Base-by-base conservation (phyloP, 2,113 vertebrate species). In the Noturus placidus region DNA sequence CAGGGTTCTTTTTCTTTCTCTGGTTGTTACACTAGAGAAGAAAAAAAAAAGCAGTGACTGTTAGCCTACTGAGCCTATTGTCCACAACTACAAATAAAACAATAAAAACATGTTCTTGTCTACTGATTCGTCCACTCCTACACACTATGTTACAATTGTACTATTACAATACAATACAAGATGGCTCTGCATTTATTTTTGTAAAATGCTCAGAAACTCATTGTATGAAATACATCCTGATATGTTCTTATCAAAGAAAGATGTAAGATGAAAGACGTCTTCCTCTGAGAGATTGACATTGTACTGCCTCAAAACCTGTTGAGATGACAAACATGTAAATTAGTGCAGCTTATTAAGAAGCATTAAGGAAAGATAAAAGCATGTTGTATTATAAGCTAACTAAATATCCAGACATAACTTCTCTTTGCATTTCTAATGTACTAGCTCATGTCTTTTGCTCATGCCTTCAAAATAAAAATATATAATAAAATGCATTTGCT, bases 131-230 rank as follows among this genome's bases (percentile, higher is more conserved):
- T 77, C 50, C 50, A 56, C 27, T 27, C 46, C 1, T 19, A 15
- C 2, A 14, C 14, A 33, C 33, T n/a, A 2, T 52, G 17, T 13
- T n/a, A n/a, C n/a, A n/a, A n/a, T n/a, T 5, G 14, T 17, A 59
- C 30, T 59, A 25, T 38, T 5, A 69, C 25, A 63, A n/a, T 27
- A 35, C 81, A 42, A 13, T 46, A 61, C 1, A 42, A 13, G 22
- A 52, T 20, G 42, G n/a, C 13, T 42, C 33, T 19, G 46, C 76
- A 50, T n/a, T 93, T 94, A 95, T 91, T 93, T 91, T n/a, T 96
- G 87, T 85, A 97, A 96, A 0, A 91, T 93, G n/a, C 50, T 59
- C 11, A 97, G 93, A 93, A 97, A 97, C 92, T 95, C 94, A 67
- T 95, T 95, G 92, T 93, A 96, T 89, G 92, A 92, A 88, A 95